Evolutionary conservation across 2,113 vertebrate genomes (phyloP), one percentile per base, ranked within the genome.

Genomic region (Calidris pygmaea): DNA sequence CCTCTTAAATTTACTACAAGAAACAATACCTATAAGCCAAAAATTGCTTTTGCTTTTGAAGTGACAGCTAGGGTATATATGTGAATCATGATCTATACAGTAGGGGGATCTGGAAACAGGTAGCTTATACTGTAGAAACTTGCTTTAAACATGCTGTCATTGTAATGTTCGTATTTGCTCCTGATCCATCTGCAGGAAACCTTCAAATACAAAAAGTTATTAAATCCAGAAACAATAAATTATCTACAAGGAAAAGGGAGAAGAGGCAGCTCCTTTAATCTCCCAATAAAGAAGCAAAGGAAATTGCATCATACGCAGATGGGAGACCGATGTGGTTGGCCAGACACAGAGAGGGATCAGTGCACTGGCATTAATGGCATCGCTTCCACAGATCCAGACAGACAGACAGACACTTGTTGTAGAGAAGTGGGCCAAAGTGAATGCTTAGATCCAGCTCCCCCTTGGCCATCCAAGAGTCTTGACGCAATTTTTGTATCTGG

Each of bases 241-340:
- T 93, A 92, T 90, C 92, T 72, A 58, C 82, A 65, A 87, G 76
- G 70, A 94, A 87, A 74, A 81, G 32, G 34, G 84, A 88, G 62
- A 92, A 86, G 68, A 34, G 41, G 60, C 29, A 83, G 71, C 63
- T 91, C 65, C 50, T 92, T 96, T 96, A 96, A 96, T 95, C 85
- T 89, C 90, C 43, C 84, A 96, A 32, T 45, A 79, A 92, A 89
- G 93, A 89, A 81, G 68, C 47, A 87, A 76, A 94, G 95, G 89
- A 96, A 97, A 95, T 94, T 96, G 82, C 87, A 67, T 93, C 96
- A 96, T 78, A 50, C 41, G 63, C 89, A 92, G 88, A 90, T 90
- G 95, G 85, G 50, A 91, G 79, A 45, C 68, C 4, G 83, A 81
- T 45, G 75, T 60, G 79, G 78, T 79, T 70, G 92, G 85, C 73